phyloP scores from a whole-genome alignment of 1,140 invertebrate species.

The Stratiolaelaps scimitus region DNA sequence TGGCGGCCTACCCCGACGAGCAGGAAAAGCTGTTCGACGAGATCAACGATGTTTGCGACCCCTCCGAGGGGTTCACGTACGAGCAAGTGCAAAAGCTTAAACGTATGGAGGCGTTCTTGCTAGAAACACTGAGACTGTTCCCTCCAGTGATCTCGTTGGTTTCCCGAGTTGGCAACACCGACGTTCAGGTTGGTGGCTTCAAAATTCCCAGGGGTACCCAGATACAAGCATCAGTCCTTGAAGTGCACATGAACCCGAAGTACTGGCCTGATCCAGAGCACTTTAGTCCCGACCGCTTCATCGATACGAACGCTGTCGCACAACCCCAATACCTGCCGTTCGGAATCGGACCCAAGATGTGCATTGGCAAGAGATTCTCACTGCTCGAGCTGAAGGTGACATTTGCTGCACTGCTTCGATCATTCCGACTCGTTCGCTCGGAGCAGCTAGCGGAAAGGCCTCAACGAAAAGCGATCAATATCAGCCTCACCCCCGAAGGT shows the following conservation, averaged over 20 bases:
- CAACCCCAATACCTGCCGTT: constrained; percentile 37
- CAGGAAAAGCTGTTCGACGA: constrained; percentile 42
- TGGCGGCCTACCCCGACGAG: constrained; percentile 42
- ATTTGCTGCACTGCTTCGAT: constrained; percentile 37
- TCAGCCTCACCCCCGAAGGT: background rate
- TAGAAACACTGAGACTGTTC: constrained; percentile 36
- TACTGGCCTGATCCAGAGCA: constrained; percentile 42
- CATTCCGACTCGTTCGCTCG: constrained; percentile 34
- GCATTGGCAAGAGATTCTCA: constrained; percentile 40
- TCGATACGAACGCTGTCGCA: constrained; percentile 19
- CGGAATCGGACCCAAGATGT: constrained; percentile 40
- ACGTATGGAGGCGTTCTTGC: constrained; percentile 29
- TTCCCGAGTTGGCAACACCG: constrained; percentile 31
- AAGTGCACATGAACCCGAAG: constrained; percentile 41
- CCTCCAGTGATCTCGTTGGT: constrained; percentile 37
- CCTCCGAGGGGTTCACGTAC: background rate
- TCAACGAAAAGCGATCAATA: constrained; percentile 7
- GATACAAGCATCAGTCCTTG: constrained; percentile 40
- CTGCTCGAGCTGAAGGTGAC: constrained; percentile 38
- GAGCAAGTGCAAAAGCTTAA: constrained; percentile 17
- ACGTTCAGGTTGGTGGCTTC: constrained; percentile 38
- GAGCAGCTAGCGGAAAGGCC: background rate
- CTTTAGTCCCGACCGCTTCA: constrained; percentile 42
- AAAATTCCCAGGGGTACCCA: constrained; percentile 41
- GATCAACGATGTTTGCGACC: constrained; percentile 33